phyloP scores from a whole-genome alignment of 2,797 vertebrate genomes.

The Chaunax sp. region DNA sequence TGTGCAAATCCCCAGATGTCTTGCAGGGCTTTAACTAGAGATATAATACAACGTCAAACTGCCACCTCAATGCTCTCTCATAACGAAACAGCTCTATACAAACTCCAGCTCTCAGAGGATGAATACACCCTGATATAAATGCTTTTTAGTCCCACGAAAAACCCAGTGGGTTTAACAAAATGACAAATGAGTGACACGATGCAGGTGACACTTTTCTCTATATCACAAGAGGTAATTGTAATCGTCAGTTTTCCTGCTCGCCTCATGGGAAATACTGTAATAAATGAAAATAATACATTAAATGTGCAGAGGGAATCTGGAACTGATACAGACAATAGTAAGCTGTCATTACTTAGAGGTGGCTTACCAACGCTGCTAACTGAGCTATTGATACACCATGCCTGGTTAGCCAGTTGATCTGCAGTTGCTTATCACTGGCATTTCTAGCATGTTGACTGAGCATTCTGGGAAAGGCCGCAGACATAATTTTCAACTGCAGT shows the following conservation, averaged over 20 bases:
- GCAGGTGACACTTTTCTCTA: conserved; percentile 12
- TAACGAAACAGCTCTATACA: conserved; percentile 49
- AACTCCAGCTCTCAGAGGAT: conserved; percentile 35
- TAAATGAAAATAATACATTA: not conserved
- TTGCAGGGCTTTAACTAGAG: conserved; percentile 62
- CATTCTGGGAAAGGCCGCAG: conserved; percentile 24
- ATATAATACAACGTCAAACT: conserved; percentile 52
- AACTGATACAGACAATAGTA: no score
- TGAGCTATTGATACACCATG: conserved; percentile 4
- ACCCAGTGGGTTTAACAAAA: conserved; percentile 24
- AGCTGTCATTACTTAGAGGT: conserved; percentile 13
- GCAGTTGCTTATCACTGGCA: not conserved
- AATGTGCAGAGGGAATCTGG: conserved; percentile 6
- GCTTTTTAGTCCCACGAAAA: conserved; percentile 28
- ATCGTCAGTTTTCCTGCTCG: conserved; percentile 5
- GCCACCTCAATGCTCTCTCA: conserved; percentile 48
- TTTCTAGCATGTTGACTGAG: conserved; percentile 22
- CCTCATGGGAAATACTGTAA: conserved; percentile 16
- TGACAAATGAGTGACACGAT: conserved; percentile 34
- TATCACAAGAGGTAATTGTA: conserved; percentile 18
- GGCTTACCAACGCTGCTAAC: not conserved
- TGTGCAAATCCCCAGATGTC: conserved; percentile 67
- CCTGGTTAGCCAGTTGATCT: not conserved
- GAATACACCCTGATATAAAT: conserved; percentile 51
- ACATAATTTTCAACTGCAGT: conserved; percentile 12